Base-by-base conservation (phyloP, 2,888 invertebrate species). In the Heliconius cydno region DNA sequence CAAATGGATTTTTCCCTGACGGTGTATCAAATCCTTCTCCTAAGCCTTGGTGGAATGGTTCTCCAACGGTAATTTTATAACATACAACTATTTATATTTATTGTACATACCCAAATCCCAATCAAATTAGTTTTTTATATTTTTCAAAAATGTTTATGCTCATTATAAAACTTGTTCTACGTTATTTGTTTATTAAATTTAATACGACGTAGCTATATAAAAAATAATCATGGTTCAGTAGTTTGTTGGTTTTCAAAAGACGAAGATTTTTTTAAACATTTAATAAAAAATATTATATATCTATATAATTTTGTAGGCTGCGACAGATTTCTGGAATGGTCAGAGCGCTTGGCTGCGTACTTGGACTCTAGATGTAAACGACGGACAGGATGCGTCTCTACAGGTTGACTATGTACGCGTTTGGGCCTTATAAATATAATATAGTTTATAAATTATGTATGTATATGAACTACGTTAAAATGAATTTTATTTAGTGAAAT, bases 381-480 rank as follows among this genome's bases (percentile, higher is more conserved):
- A 92, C 30, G 94, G 94, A 65, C 95, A 95, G 81, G 95, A 96
- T 82, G 95, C 96, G 0, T 96, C 96, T 3, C 88, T 97, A 46
- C 95, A 96, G 87, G 95, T 97, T 19, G 97, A 97, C 90, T 97
- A 97, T 86, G 95, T 97, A 79, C 94, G 95, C 82, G 95, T 97
- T 30, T 97, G 96, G 96, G 96, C 96, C 67, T 87, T 96, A 80
- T 96, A 95, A 76, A 75, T 19, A 70, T 19, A 68, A 41, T 25
- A 25, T 19, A 65, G 7, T 34, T 22, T 57, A 19, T 66, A 25
- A 34, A 5, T 34, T 28, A 63, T 28, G 1, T 57, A 63, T 38
- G 52, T 57, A 73, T 28, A 65, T 28, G 6, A 28, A 28, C 65
- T 57, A 13, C 41, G 75, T 22, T 25, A 7, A 30, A 22, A 30